phyloP scores from a whole-genome alignment of 2,113 vertebrate genomes.

The Galbula dea region DNA sequence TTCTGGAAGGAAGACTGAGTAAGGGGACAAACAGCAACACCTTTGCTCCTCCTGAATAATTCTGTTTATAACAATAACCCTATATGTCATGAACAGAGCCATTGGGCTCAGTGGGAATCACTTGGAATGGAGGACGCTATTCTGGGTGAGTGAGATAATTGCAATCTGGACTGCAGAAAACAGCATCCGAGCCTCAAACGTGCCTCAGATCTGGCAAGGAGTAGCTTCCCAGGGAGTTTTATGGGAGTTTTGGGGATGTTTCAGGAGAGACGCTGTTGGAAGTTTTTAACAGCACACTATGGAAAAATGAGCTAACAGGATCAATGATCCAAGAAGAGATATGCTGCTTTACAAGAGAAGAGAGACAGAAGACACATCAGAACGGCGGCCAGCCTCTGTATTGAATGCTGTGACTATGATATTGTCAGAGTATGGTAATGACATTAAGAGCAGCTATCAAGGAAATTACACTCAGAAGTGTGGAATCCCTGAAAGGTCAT shows the following conservation, averaged over 20 bases:
- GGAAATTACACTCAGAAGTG: not conserved
- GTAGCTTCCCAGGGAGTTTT: not conserved
- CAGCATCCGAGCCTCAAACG: not conserved
- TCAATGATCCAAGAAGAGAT: not conserved
- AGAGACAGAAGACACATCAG: not conserved
- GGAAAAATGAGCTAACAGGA: not conserved
- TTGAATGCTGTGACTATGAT: not conserved
- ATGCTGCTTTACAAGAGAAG: not conserved
- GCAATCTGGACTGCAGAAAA: not conserved
- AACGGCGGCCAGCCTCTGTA: not conserved
- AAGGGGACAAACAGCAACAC: not conserved
- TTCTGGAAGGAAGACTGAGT: not conserved
- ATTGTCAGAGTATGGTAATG: not conserved
- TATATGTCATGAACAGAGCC: not conserved
- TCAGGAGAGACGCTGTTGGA: not conserved
- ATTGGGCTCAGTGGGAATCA: not conserved
- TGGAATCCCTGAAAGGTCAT: not conserved
- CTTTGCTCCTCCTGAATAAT: not conserved
- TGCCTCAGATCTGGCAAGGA: not conserved
- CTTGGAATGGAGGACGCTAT: not conserved
- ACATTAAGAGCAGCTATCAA: not conserved
- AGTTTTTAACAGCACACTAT: not conserved
- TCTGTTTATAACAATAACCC: accelerated
- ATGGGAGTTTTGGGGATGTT: not conserved
- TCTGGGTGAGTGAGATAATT: accelerated